Evolutionary conservation across 2,797 vertebrate genomes (phyloP), one percentile per base, ranked within the genome.

Genomic region (Phrynocephalus forsythii): DNA sequence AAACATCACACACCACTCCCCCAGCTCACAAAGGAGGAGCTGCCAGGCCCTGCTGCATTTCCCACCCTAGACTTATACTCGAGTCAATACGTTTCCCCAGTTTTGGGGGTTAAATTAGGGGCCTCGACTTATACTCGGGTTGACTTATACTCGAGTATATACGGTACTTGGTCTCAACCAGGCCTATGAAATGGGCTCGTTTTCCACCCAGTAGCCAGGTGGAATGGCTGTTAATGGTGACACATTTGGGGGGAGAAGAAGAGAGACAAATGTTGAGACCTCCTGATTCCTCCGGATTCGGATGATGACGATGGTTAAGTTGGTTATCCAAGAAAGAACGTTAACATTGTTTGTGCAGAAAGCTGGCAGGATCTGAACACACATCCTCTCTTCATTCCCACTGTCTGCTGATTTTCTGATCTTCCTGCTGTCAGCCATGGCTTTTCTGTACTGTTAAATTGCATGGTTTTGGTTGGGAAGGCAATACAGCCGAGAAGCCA

Each of bases 401-500:
- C 63, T 18, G 66, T 66, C 56, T 67, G 66, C 30, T 18, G 63
- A 22, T 28, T 52, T 50, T 33, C 28, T 77, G 38, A 44, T 38
- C 13, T 28, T 82, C 63, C 33, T 10, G 60, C 26, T 69, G 15
- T 20, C 33, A 38, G 33, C 63, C 11, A 33, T 75, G 30, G 24
- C 63, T 79, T 7, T 30, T 86, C 77, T 69, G 15, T n/a, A 15
- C 30, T 24, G 33, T 44, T 44, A 30, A 50, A 50, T 20, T 30
- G 44, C n/a, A 38, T 33, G 3, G 20, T 68, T 78, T 28, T 85
- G n/a, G 38, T 30, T 78, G 84, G 0, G 87, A 81, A 87, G 0
- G 0, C 86, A 88, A 75, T 91, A 78, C 15, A 68, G 89, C 28
- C 48, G 87, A 80, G 81, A 86, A 91, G 26, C 83, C 84, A 0